phyloP scores from a whole-genome alignment of 2,797 vertebrate species.

The Myioborus miniatus region DNA sequence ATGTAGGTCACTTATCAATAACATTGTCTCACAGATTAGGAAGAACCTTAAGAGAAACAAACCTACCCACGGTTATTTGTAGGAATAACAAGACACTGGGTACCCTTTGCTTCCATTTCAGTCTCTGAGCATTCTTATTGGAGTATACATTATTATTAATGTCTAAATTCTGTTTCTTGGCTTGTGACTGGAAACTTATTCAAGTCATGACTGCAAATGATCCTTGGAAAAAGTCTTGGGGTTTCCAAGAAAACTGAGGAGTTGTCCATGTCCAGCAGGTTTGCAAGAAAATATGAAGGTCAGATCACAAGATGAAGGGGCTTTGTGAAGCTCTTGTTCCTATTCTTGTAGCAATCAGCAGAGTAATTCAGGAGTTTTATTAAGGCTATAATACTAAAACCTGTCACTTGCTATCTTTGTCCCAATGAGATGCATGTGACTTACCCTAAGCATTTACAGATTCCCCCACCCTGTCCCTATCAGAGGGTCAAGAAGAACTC shows the following conservation, averaged over 20 bases:
- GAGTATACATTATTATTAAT: neutral
- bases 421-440: accelerated
- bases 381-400: neutral
- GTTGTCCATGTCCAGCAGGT: neutral
- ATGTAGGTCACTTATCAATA: neutral
- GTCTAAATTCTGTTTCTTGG: neutral
- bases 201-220: neutral
- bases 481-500: neutral
- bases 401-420: neutral
- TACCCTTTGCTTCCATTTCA: neutral
- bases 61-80: neutral
- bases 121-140: neutral
- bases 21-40: neutral
- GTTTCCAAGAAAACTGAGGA: neutral
- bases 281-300: neutral
- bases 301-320: neutral
- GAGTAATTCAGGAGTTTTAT: neutral
- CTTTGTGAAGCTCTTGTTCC: neutral
- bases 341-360: neutral
- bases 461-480: neutral
- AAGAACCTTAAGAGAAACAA: neutral
- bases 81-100: neutral
- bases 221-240: neutral
- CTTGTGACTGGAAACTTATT: neutral
- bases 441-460: neutral